Conservation (phyloP, 2,888 invertebrate species). For the Clepsis dumicolana region DNA sequence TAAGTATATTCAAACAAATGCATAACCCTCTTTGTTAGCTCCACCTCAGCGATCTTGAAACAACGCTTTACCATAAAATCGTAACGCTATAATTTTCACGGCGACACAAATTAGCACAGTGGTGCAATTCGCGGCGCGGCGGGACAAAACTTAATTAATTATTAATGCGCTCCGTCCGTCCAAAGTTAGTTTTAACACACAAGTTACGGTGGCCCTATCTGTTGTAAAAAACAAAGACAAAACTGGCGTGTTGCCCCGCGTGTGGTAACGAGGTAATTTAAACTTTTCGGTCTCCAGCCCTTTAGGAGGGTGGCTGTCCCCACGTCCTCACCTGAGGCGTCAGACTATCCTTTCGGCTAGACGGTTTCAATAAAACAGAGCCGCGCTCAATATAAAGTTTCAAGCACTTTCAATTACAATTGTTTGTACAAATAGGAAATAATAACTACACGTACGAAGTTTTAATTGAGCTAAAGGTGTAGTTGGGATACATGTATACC, state of each 20-base stretch:
- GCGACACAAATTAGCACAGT: constrained; percentile 60
- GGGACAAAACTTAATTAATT: constrained; percentile 70
- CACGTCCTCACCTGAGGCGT: constrained; percentile 77
- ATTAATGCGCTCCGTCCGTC: constrained; percentile 68
- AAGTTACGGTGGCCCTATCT: constrained; percentile 78
- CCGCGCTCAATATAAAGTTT: constrained; percentile 44
- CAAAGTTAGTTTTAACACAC: constrained; percentile 70
- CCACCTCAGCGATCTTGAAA: not conserved
- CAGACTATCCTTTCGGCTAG: constrained; percentile 67
- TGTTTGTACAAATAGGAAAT: constrained; percentile 10
- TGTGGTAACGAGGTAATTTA: constrained; percentile 86
- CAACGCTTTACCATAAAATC: constrained; percentile 16
- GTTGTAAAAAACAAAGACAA: constrained; percentile 79
- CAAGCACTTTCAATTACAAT: constrained; percentile 31
- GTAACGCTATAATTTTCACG: constrained; percentile 43
- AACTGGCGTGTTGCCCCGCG: constrained; percentile 75
- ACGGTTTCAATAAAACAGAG: constrained; percentile 71
- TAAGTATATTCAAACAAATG: not conserved
- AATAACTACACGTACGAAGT: constrained; percentile 1
- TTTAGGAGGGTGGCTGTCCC: constrained; percentile 66
- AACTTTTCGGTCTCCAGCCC: constrained; percentile 81
- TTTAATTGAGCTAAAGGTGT: not conserved
- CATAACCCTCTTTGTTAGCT: not conserved
- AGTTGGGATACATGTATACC: too few relatives aligned
- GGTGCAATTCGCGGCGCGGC: constrained; percentile 52